A percentile compares a stretch with the other conserved stretches of the same genome.
Evolutionary conservation across 2,888 invertebrate species (phyloP).

Genomic region (Mechanitis messenoides): DNA sequence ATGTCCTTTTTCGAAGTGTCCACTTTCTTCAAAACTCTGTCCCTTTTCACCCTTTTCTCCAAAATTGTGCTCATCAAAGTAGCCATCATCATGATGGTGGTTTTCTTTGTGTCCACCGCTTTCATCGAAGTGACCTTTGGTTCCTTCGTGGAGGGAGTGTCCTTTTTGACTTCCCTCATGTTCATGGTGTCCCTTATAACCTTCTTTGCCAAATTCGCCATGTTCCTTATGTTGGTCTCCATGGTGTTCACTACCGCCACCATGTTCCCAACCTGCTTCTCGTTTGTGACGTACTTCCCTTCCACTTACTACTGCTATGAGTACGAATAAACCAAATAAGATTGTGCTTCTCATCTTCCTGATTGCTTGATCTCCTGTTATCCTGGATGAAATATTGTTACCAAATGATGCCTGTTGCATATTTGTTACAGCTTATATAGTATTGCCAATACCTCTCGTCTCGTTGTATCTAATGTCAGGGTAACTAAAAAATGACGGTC

Average conservation of each 20-base stretch:
- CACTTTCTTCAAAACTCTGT: slow-evolving; percentile 72
- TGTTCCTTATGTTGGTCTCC: slow-evolving; percentile 78
- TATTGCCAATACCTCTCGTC: slow-evolving; percentile 62
- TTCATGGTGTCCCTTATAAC: slow-evolving; percentile 81
- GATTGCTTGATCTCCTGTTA: slow-evolving; percentile 44
- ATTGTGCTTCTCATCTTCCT: slow-evolving; percentile 55
- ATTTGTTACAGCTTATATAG: slow-evolving; percentile 69
- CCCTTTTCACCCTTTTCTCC: slow-evolving; percentile 81
- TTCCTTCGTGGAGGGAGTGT: slow-evolving; percentile 81
- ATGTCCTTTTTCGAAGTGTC: slow-evolving; percentile 88
- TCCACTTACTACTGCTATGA: slow-evolving; percentile 61
- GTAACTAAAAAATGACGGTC: slow-evolving; percentile 57
- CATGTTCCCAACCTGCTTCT: slow-evolving; percentile 72
- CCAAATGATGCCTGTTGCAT: slow-evolving; percentile 67
- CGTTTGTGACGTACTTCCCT: slow-evolving; percentile 69
- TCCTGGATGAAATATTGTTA: slow-evolving; percentile 57
- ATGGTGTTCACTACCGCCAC: slow-evolving; percentile 79
- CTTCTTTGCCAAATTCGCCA: slow-evolving; percentile 82
- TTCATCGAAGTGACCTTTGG: slow-evolving; percentile 77
- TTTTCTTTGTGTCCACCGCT: slow-evolving; percentile 79
- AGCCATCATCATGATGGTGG: slow-evolving; percentile 80
- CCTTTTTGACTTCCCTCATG: slow-evolving; percentile 82
- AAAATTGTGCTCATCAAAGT: slow-evolving; percentile 78
- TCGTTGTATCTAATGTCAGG: slow-evolving; percentile 66
- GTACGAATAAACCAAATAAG: slow-evolving; percentile 56